Percentiles rank a stretch among this genome's conserved stretches.
Evolutionary conservation across 2,797 vertebrate genomes (phyloP).

Genomic region (Trematomus bernacchii): DNA sequence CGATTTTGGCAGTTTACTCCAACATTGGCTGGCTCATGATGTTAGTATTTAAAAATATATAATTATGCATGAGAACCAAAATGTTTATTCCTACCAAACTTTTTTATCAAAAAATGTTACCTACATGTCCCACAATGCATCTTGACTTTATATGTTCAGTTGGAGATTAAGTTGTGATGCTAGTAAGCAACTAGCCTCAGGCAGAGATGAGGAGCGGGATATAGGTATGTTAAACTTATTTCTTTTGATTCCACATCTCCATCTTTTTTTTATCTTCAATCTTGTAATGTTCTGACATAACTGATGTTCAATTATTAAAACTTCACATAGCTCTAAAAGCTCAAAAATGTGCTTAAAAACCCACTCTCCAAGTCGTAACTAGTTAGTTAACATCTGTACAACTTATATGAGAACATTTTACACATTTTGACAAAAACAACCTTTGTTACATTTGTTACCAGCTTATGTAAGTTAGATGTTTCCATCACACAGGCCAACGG

Average conservation of each 20-base stretch:
- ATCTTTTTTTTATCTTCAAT: too few species aligned
- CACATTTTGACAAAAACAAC: background rate
- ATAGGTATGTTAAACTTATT: too few species aligned
- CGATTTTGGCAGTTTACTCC: too few species aligned
- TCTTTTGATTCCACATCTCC: too few species aligned
- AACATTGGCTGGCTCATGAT: too few species aligned
- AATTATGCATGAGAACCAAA: background rate
- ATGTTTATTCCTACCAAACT: too few species aligned
- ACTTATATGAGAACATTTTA: background rate
- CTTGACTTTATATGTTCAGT: background rate
- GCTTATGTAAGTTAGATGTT: background rate
- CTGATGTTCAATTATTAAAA: background rate
- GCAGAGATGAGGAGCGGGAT: background rate
- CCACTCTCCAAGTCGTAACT: too few species aligned
- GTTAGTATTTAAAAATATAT: too few species aligned
- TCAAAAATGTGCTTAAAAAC: too few species aligned
- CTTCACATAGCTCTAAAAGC: too few species aligned
- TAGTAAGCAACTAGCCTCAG: too few species aligned
- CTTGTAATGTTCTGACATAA: background rate
- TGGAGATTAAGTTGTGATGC: background rate
- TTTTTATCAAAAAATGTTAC: background rate
- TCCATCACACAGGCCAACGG: background rate
- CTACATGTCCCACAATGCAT: background rate
- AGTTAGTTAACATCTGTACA: background rate
- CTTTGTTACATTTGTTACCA: slow-evolving; percentile 3